Conservation (phyloP, 2,113 vertebrate genomes). For the Tachycineta bicolor region DNA sequence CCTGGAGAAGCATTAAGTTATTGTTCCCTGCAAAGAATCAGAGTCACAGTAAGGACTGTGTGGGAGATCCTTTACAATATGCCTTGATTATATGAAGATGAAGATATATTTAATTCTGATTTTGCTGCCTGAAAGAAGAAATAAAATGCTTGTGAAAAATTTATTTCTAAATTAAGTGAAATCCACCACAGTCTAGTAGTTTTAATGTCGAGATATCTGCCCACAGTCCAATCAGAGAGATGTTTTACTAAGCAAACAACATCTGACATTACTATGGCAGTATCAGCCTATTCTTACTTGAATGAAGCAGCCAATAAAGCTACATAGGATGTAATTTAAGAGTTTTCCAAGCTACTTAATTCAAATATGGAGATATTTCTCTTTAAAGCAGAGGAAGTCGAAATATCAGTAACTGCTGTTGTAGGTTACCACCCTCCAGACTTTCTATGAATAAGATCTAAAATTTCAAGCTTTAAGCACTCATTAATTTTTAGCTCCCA, state of each 20-base stretch:
- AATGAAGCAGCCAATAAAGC: not conserved
- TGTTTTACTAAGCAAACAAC: not conserved
- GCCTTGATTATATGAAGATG: not conserved
- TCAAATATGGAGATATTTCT: not conserved
- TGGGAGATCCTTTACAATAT: not conserved
- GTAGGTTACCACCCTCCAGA: not conserved
- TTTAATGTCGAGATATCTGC: not conserved
- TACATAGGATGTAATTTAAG: not conserved
- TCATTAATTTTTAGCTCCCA: not conserved
- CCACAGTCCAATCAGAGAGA: not conserved
- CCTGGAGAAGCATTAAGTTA: not conserved
- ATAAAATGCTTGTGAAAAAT: not conserved
- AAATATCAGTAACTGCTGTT: not conserved
- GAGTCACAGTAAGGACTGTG: not conserved
- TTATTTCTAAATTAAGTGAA: not conserved
- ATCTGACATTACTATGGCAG: not conserved
- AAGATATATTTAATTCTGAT: not conserved
- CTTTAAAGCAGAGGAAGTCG: not conserved
- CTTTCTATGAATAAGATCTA: not conserved
- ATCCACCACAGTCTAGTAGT: not conserved
- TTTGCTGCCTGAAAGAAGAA: constrained; percentile 12
- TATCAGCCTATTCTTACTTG: not conserved
- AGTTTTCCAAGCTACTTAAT: not conserved
- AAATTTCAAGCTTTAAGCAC: not conserved
- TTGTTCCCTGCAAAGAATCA: not conserved